Evolutionary conservation across 2,888 invertebrate species (phyloP).

Genomic region (Axea sp.): DNA sequence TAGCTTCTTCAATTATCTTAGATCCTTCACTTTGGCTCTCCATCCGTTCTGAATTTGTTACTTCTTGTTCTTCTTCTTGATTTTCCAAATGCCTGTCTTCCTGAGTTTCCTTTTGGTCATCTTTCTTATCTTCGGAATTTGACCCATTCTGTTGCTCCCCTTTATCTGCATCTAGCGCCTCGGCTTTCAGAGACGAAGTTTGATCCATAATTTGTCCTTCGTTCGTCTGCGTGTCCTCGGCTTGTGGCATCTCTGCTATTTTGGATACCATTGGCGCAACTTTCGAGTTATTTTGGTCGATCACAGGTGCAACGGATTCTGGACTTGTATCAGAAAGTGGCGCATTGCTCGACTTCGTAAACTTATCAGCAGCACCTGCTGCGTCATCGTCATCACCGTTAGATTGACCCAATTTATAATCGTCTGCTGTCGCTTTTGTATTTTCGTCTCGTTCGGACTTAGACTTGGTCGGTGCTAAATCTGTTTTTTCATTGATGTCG

Average conservation of each 20-base stretch:
- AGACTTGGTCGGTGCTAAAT: slow-evolving; percentile 50
- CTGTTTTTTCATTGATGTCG: slow-evolving; percentile 21
- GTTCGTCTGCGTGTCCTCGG: background rate
- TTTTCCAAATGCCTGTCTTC: no score
- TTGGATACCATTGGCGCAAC: slow-evolving; percentile 42
- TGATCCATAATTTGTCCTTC: background rate
- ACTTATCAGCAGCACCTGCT: slow-evolving; percentile 22
- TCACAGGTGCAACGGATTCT: slow-evolving; percentile 52
- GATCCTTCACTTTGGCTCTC: background rate
- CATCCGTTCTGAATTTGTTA: background rate
- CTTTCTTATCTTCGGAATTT: no score
- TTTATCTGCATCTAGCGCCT: background rate
- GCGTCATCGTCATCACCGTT: slow-evolving; percentile 28
- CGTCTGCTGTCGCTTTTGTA: slow-evolving; percentile 7
- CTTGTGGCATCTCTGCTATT: slow-evolving; percentile 25
- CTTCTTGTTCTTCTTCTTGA: no score
- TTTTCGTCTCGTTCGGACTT: slow-evolving; percentile 37
- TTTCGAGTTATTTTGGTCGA: slow-evolving; percentile 42
- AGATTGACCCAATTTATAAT: slow-evolving; percentile 18
- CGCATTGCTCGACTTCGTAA: slow-evolving; percentile 44
- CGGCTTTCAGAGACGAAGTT: background rate
- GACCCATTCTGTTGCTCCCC: background rate
- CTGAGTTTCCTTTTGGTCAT: no score
- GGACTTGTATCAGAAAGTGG: slow-evolving; percentile 54
- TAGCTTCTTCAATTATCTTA: slow-evolving; percentile 2